Conservation (phyloP, 1,140 invertebrate genomes). For the Ephestia elutella region DNA sequence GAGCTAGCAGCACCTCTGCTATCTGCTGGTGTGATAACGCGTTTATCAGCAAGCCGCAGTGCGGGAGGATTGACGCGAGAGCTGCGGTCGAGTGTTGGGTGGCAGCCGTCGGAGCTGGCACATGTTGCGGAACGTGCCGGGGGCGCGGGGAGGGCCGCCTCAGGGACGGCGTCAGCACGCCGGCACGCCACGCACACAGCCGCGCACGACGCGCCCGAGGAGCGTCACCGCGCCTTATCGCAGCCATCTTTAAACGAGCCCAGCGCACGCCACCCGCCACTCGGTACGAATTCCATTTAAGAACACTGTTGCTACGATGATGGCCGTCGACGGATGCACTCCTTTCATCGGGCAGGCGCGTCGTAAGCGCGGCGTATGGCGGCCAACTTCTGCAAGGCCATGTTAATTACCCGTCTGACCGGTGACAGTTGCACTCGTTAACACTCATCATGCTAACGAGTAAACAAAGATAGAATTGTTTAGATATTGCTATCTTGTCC, state of each 20-base stretch:
- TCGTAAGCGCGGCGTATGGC: constrained; percentile 30
- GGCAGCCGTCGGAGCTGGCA: constrained; percentile 41
- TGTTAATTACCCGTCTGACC: constrained; percentile 55
- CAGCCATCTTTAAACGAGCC: constrained; percentile 70
- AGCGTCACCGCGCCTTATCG: constrained; percentile 68
- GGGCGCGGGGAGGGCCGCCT: constrained; percentile 39
- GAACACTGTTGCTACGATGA: constrained; percentile 48
- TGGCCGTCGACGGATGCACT: constrained; percentile 52
- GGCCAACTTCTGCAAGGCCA: constrained; percentile 50
- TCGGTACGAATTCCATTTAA: constrained; percentile 61
- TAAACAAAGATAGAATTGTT: constrained; percentile 12
- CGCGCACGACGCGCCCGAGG: constrained; percentile 60
- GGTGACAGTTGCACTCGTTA: constrained; percentile 41
- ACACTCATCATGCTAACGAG: constrained; percentile 25
- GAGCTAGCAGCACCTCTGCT: constrained; percentile 66
- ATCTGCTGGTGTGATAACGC: constrained; percentile 66
- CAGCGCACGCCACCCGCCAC: constrained; percentile 59
- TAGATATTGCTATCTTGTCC: neutral
- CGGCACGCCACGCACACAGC: constrained; percentile 51
- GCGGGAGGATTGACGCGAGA: constrained; percentile 41
- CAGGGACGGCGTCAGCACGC: constrained; percentile 48
- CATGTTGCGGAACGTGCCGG: constrained; percentile 68
- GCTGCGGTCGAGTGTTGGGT: constrained; percentile 47
- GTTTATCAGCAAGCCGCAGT: constrained; percentile 54
- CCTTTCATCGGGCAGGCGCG: constrained; percentile 44